phyloP scores from a whole-genome alignment of 2,113 vertebrate species.

The Eretmochelys imbricata region DNA sequence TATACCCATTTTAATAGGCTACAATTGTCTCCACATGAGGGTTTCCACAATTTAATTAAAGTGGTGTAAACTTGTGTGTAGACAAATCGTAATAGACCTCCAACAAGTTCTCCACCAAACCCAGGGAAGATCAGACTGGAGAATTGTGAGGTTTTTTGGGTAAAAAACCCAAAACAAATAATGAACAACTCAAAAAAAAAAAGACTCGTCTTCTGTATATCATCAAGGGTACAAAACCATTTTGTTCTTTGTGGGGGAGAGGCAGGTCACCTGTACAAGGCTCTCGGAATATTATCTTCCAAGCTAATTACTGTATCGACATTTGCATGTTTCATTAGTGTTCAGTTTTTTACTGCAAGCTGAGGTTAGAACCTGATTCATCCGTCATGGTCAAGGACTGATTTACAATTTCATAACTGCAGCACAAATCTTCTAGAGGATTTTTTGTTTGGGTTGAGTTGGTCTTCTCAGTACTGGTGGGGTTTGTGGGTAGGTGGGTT shows the following conservation, averaged over 20 bases:
- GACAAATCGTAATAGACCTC: background rate
- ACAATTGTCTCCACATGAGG: background rate
- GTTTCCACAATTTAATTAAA: background rate
- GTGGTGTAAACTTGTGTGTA: background rate
- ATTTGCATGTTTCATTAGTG: slow-evolving; percentile 73
- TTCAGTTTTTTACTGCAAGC: slow-evolving; percentile 52
- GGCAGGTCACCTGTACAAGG: slow-evolving; percentile 71
- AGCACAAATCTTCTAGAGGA: background rate
- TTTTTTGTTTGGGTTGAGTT: background rate
- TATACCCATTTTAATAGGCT: fast-evolving
- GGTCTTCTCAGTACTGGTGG: fast-evolving
- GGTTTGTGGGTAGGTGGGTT: background rate
- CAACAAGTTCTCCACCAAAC: background rate
- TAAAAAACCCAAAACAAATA: slow-evolving; percentile 17
- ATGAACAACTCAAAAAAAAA: background rate
- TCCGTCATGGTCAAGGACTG: slow-evolving; percentile 55
- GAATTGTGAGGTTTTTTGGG: slow-evolving; percentile 34
- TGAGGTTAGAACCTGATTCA: slow-evolving; percentile 63
- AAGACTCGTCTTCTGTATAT: slow-evolving; percentile 6
- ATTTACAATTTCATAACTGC: slow-evolving; percentile 64
- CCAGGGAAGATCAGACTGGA: slow-evolving; percentile 11
- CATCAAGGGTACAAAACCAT: background rate
- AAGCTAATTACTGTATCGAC: slow-evolving; percentile 70
- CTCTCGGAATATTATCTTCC: slow-evolving; percentile 66
- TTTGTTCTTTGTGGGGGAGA: slow-evolving; percentile 34